phyloP scores from a whole-genome alignment of 2,797 vertebrate species.

The Scleropages formosus region DNA sequence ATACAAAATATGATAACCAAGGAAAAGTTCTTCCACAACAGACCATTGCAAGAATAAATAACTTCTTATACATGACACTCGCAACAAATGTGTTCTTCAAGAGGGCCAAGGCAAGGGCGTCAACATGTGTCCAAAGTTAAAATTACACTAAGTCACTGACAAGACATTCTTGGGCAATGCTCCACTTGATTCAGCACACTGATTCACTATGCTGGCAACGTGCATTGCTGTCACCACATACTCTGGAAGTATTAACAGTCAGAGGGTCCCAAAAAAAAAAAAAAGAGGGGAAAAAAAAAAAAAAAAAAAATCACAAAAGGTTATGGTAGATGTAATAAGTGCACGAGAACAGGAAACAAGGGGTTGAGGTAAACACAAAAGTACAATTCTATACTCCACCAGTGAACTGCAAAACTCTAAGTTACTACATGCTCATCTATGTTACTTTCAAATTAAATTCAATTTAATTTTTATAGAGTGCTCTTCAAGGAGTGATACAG shows the following conservation, averaged over 20 bases:
- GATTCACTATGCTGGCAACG: background rate
- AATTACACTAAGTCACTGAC: constrained; percentile 14
- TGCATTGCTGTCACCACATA: constrained; percentile 2
- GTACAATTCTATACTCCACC: too few relatives aligned
- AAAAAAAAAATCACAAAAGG: background rate
- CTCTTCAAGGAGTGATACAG: too few relatives aligned
- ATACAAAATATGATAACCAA: background rate
- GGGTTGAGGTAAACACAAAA: background rate
- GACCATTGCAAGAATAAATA: constrained; percentile 15
- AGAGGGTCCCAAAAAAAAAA: constrained; percentile 24
- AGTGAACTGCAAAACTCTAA: background rate
- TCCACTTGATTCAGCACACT: background rate
- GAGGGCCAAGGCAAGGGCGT: background rate
- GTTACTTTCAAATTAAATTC: too few relatives aligned
- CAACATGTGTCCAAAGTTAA: constrained; percentile 21
- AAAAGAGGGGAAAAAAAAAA: background rate
- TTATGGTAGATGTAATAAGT: background rate
- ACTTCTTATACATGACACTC: background rate
- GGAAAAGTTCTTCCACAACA: background rate
- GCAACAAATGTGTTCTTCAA: background rate
- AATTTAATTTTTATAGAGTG: too few relatives aligned
- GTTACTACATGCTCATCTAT: background rate
- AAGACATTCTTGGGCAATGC: background rate
- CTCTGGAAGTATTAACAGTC: constrained; percentile 25
- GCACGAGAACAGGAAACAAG: background rate